Percentiles rank a stretch among this genome's conserved stretches.
Conservation (phyloP, 2,797 vertebrate species). For the Myoxocephalus aenaeus region DNA sequence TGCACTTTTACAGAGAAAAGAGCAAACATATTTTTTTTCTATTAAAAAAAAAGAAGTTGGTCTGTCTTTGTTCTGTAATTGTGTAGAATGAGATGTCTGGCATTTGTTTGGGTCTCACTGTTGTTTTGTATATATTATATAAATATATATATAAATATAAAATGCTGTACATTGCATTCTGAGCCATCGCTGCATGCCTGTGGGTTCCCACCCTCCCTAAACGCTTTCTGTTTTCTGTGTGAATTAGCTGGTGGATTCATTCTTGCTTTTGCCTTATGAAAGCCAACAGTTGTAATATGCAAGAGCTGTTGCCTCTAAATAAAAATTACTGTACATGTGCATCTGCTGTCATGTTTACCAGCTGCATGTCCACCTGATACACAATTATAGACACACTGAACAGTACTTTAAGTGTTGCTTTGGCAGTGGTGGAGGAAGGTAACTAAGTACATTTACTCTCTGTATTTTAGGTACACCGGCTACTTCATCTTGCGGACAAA, state of each 20-base stretch:
- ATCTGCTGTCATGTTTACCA: slow-evolving; percentile 64
- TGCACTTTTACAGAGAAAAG: slow-evolving; percentile 86
- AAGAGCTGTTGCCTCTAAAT: slow-evolving; percentile 99
- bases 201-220: slow-evolving; percentile 87
- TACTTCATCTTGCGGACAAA: not conserved
- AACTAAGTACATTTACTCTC: not conserved
- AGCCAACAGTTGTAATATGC: slow-evolving; percentile 99
- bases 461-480: too few species aligned
- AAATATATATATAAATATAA: slow-evolving; percentile 86
- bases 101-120: slow-evolving; percentile 93
- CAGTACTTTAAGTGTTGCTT: not conserved
- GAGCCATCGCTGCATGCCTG: slow-evolving; percentile 95
- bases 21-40: slow-evolving; percentile 80
- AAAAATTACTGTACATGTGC: slow-evolving; percentile 96
- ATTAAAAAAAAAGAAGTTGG: slow-evolving; percentile 82
- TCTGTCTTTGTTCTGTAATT: slow-evolving; percentile 94
- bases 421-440: not conserved
- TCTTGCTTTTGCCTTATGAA: slow-evolving; percentile 99
- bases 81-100: slow-evolving; percentile 94
- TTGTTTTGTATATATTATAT: slow-evolving; percentile 95
- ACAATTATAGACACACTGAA: not conserved
- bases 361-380: slow-evolving; percentile 13
- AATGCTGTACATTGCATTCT: slow-evolving; percentile 99
- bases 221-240: slow-evolving; percentile 93
- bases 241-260: slow-evolving; percentile 96